Percentiles rank a stretch among this genome's conserved stretches.
Evolutionary conservation across 2,888 invertebrate genomes (phyloP).

Genomic region (Eubasilissa splendida): DNA sequence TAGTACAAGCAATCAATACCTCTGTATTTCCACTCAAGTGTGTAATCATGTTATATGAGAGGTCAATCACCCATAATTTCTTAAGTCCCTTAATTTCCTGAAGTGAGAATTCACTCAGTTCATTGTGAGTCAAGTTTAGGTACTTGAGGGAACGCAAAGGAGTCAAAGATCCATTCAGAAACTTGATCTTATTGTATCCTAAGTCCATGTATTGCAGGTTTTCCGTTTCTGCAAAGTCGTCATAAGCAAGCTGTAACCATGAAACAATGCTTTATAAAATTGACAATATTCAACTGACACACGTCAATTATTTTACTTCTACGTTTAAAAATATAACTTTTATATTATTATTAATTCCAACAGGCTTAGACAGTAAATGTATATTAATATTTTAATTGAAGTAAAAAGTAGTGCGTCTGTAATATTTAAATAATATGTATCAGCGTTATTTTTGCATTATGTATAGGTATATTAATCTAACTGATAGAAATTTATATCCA

Average conservation of each 20-base stretch:
- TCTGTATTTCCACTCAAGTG: slow-evolving; percentile 78
- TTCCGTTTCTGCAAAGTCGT: slow-evolving; percentile 83
- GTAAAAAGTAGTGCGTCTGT: too few species aligned
- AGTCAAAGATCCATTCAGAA: slow-evolving; percentile 81
- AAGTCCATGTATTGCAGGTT: slow-evolving; percentile 80
- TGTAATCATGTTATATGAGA: slow-evolving; percentile 83
- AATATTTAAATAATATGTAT: too few species aligned
- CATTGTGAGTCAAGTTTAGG: slow-evolving; percentile 84
- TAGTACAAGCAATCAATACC: slow-evolving; percentile 64
- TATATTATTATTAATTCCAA: neutral
- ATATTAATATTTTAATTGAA: too few species aligned
- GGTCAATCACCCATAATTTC: slow-evolving; percentile 80
- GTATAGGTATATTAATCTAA: too few species aligned
- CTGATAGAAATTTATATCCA: too few species aligned
- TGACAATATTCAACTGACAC: neutral
- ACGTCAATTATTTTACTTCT: neutral
- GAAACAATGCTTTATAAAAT: neutral
- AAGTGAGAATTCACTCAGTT: slow-evolving; percentile 83
- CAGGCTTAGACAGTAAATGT: too few species aligned
- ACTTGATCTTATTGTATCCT: slow-evolving; percentile 80
- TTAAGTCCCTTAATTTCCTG: slow-evolving; percentile 84
- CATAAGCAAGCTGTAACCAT: slow-evolving; percentile 75
- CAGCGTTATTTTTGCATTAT: too few species aligned
- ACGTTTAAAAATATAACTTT: neutral
- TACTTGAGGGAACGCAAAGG: slow-evolving; percentile 78